Conservation (phyloP, 2,113 vertebrate genomes). For the Pomatostomus ruficeps region DNA sequence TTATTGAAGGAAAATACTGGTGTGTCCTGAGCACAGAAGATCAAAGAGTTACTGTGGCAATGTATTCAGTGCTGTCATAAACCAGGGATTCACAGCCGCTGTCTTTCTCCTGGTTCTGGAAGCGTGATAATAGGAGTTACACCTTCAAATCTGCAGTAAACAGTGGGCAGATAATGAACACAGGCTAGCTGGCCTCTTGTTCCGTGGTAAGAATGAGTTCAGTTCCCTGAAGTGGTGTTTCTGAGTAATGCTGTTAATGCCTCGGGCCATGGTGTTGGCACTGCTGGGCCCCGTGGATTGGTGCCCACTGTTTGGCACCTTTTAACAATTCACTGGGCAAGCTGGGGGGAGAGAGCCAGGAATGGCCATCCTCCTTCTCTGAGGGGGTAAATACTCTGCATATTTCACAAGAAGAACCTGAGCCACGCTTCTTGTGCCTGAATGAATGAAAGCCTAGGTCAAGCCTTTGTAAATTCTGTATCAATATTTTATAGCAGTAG, state of each 20-base stretch:
- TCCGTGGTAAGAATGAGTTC: background rate
- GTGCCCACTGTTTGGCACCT: background rate
- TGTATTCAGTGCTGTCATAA: background rate
- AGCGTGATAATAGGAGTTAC: background rate
- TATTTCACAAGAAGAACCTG: background rate
- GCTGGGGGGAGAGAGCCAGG: background rate
- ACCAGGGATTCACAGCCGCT: background rate
- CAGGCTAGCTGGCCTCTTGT: background rate
- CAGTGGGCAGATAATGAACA: background rate
- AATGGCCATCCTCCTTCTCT: background rate
- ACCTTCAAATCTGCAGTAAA: background rate
- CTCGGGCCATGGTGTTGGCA: background rate
- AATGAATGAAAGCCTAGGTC: background rate
- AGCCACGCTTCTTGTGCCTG: background rate
- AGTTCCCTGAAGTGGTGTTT: background rate
- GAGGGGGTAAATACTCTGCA: background rate
- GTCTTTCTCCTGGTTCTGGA: background rate
- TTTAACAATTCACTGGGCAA: background rate
- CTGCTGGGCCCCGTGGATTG: background rate
- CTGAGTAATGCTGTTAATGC: background rate
- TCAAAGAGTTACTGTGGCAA: constrained; percentile 30
- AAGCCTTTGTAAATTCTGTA: background rate
- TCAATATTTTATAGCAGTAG: background rate
- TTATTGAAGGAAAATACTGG: constrained; percentile 6
- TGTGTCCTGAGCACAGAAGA: constrained; percentile 17